These are phyloP conservation scores for Leptinotarsa rubiginosa DNA, from an alignment of 2,888 invertebrate genomes.

Conservation along the genomic window DNA sequence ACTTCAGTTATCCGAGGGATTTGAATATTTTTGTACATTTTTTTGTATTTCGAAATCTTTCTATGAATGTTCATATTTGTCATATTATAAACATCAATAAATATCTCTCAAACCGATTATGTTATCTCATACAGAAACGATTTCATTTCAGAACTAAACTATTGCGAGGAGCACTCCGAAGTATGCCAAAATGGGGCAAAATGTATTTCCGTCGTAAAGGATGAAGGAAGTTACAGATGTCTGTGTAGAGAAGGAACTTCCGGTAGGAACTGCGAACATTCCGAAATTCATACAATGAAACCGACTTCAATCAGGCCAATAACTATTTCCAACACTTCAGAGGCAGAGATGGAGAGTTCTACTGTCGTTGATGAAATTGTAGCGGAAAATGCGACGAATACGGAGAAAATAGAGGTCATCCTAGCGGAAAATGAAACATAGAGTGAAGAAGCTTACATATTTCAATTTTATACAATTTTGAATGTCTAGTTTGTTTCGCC, in stretches of 20 bases:
- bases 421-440: constrained; percentile 23
- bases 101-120: too few species aligned
- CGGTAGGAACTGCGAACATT: constrained; percentile 81
- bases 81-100: too few species aligned
- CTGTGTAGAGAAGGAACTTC: constrained; percentile 80
- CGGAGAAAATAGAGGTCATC: not conserved
- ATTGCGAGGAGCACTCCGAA: constrained; percentile 81
- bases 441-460: not conserved
- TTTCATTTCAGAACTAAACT: constrained; percentile 77
- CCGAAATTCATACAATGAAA: constrained; percentile 57
- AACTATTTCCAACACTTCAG: constrained; percentile 4
- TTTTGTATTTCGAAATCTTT: too few species aligned
- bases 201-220: constrained; percentile 82
- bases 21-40: too few species aligned
- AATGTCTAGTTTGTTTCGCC: not conserved
- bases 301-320: constrained; percentile 28
- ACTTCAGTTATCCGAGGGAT: too few species aligned
- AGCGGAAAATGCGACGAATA: not conserved
- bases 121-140: too few species aligned
- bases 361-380: constrained; percentile 1
- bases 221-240: constrained; percentile 83
- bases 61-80: too few species aligned
- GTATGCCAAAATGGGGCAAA: constrained; percentile 85
- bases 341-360: constrained; percentile 10
- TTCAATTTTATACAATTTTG: not conserved